Conservation (phyloP, 1,140 invertebrate genomes). For the Bombus polaris region DNA sequence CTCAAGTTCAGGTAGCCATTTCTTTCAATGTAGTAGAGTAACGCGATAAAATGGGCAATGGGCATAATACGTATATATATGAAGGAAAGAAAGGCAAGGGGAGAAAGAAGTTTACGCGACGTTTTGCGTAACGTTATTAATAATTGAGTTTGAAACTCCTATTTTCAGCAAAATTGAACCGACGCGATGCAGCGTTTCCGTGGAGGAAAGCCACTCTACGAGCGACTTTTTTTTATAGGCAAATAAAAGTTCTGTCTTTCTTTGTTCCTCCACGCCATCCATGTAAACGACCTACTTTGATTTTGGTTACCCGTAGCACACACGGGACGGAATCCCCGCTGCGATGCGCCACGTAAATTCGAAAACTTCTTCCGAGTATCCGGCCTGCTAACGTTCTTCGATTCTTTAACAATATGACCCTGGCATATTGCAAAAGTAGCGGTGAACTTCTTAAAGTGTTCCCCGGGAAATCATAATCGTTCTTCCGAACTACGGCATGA, state of each 20-base stretch:
- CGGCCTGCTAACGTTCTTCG: slow-evolving; percentile 39
- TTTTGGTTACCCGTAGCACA: slow-evolving; percentile 32
- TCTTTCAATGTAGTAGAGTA: background rate
- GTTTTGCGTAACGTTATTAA: slow-evolving; percentile 15
- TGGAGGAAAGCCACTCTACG: background rate
- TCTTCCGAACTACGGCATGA: slow-evolving; percentile 13
- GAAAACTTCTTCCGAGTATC: slow-evolving; percentile 44
- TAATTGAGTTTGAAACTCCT: slow-evolving; percentile 17
- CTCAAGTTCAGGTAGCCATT: background rate
- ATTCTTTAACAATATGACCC: slow-evolving; percentile 47
- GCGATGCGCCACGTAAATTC: slow-evolving; percentile 43
- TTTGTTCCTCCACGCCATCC: slow-evolving; percentile 5
- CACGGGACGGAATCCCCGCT: background rate
- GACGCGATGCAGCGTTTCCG: background rate
- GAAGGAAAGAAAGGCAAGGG: background rate
- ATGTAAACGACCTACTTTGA: slow-evolving; percentile 58
- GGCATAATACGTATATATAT: background rate
- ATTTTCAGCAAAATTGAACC: slow-evolving; percentile 9
- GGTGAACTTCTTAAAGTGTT: slow-evolving; percentile 31
- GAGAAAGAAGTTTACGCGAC: background rate
- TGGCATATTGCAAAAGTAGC: slow-evolving; percentile 48
- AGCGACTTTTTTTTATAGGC: slow-evolving; percentile 40
- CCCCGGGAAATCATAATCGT: slow-evolving; percentile 45
- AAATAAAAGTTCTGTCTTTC: slow-evolving; percentile 70
- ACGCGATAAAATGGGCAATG: too few relatives aligned